Evolutionary conservation across 2,797 vertebrate genomes (phyloP).

Genomic region (Enoplosus armatus): DNA sequence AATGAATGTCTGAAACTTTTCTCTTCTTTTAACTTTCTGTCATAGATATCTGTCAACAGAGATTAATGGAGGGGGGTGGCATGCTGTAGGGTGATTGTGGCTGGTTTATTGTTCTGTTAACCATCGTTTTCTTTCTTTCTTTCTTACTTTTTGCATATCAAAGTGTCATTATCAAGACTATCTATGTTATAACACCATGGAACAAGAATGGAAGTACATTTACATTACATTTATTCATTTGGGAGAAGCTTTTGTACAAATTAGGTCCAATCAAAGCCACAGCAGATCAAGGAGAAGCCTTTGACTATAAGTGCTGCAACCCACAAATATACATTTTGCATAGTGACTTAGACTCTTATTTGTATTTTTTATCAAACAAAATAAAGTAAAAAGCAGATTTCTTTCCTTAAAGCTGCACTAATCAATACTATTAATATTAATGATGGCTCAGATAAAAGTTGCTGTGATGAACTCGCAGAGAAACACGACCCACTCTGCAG

Average conservation of each 20-base stretch:
- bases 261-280: not conserved
- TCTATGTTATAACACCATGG: not conserved
- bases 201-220: not conserved
- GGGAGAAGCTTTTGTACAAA: not conserved
- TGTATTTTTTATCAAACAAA: not conserved
- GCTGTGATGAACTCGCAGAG: no score
- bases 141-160: no score
- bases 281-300: not conserved
- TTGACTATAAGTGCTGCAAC: no score
- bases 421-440: not conserved
- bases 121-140: no score
- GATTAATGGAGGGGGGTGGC: not conserved
- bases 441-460: not conserved
- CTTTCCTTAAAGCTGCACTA: not conserved
- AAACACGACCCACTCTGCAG: no score
- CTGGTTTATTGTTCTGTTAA: no score
- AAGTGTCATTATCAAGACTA: no score
- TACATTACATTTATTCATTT: not conserved
- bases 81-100: not conserved
- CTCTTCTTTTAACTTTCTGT: not conserved
- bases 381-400: not conserved
- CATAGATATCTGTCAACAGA: not conserved
- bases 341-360: not conserved
- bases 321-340: not conserved
- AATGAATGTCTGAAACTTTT: not conserved